These are phyloP conservation scores for Streblospio benedicti DNA, from an alignment of 1,140 invertebrate species.

Conservation along the genomic window DNA sequence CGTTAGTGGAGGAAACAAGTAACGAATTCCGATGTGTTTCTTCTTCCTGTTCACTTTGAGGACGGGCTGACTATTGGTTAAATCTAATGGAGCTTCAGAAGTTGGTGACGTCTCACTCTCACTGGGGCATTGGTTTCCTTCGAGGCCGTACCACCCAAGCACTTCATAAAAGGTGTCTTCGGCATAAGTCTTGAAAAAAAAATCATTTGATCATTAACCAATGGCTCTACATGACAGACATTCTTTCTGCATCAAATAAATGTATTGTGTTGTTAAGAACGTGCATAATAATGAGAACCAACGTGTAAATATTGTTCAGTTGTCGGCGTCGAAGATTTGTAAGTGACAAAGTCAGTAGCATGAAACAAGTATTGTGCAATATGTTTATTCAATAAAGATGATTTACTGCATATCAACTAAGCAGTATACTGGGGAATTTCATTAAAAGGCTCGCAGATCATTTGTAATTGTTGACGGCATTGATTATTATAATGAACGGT, in stretches of 20 bases:
- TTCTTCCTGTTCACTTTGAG: not conserved
- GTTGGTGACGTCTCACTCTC: not conserved
- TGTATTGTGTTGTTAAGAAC: not conserved
- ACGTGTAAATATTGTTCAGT: not conserved
- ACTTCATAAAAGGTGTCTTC: slow-evolving; percentile 7
- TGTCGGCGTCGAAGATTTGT: no score
- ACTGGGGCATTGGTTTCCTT: not conserved
- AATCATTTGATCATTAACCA: not conserved
- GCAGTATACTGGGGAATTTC: no score
- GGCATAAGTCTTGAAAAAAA: slow-evolving; percentile 7
- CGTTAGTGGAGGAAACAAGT: slow-evolving; percentile 16
- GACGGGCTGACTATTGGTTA: not conserved
- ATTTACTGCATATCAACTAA: no score
- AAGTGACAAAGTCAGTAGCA: no score
- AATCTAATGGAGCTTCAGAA: not conserved
- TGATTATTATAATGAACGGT: not conserved
- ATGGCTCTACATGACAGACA: not conserved
- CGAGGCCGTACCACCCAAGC: slow-evolving; percentile 7
- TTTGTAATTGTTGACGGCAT: not conserved
- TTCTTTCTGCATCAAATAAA: not conserved
- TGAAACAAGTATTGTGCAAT: no score
- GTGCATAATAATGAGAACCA: not conserved
- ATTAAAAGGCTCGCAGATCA: no score
- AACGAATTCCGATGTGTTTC: slow-evolving; percentile 17
- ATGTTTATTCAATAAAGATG: no score